Percentiles rank a stretch among this genome's conserved stretches.
These are phyloP conservation scores for Pterostichus madidus DNA, from an alignment of 2,888 invertebrate species.

Conservation along the genomic window DNA sequence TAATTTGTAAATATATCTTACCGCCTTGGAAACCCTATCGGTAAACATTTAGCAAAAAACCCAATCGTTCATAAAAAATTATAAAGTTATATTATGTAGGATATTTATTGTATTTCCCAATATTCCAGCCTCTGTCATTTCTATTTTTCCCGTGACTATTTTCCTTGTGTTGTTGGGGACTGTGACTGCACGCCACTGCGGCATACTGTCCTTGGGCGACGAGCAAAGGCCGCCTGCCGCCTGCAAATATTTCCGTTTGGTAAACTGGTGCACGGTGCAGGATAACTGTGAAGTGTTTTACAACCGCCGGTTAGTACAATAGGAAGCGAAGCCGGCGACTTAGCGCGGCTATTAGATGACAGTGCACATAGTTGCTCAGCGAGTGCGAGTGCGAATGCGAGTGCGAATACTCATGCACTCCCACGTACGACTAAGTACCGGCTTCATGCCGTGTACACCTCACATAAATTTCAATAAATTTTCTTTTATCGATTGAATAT, in stretches of 20 bases:
- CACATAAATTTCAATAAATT: constrained; percentile 59
- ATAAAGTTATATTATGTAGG: too few species aligned
- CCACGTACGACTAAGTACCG: constrained; percentile 35
- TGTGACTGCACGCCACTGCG: too few species aligned
- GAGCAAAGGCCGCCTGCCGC: constrained; percentile 30
- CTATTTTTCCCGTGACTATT: too few species aligned
- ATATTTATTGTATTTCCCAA: too few species aligned
- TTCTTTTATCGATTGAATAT: constrained; percentile 59
- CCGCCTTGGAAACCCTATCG: too few species aligned
- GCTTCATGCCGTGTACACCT: constrained; percentile 32
- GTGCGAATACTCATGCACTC: constrained; percentile 36
- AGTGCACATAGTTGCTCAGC: constrained; percentile 34
- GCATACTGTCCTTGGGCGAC: constrained; percentile 17
- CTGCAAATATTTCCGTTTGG: constrained; percentile 12
- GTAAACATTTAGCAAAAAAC: too few species aligned
- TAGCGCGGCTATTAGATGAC: constrained; percentile 45
- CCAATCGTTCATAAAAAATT: too few species aligned
- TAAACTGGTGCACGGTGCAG: constrained; percentile 33
- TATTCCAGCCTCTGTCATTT: too few species aligned
- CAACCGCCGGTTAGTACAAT: constrained; percentile 24
- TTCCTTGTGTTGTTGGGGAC: too few species aligned
- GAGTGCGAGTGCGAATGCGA: constrained; percentile 8
- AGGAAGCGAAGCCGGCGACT: constrained; percentile 37
- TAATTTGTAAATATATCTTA: too few species aligned
- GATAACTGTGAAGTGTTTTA: constrained; percentile 41